Conservation (phyloP, 1,140 invertebrate species). For the Rhyacophila brunnea region DNA sequence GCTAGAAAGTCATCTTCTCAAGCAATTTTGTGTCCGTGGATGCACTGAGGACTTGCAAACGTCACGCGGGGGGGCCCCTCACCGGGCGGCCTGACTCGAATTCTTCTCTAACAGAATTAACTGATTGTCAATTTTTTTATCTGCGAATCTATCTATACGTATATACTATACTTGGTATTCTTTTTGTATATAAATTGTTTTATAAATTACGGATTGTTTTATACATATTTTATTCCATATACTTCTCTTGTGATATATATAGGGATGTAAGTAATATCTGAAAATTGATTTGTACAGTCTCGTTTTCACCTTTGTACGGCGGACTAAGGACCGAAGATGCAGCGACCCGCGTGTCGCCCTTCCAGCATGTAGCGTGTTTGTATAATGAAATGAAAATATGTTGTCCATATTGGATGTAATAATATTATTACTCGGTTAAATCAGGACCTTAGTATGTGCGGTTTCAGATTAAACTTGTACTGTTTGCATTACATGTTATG, state of each 20-base stretch:
- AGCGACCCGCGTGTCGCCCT: background rate
- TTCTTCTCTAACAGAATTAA: conserved; percentile 8
- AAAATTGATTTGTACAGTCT: conserved; percentile 14
- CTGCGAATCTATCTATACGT: conserved; percentile 10
- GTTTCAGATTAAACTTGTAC: conserved; percentile 3
- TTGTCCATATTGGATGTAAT: conserved; percentile 14
- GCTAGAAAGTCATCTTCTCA: no score
- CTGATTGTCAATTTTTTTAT: conserved; percentile 20
- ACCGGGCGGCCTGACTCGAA: background rate
- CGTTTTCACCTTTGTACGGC: background rate
- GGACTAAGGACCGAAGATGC: background rate
- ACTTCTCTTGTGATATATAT: conserved; percentile 23
- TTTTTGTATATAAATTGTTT: conserved; percentile 15
- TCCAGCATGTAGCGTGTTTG: background rate
- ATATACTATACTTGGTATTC: conserved; percentile 3
- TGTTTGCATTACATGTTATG: background rate
- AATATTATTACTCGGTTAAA: background rate
- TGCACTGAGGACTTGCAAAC: background rate
- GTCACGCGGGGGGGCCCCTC: background rate
- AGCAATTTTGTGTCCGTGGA: no score
- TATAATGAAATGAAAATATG: background rate
- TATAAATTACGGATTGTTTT: conserved; percentile 11
- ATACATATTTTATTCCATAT: conserved; percentile 24
- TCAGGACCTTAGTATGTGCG: conserved; percentile 1
- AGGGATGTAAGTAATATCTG: conserved; percentile 6